Evolutionary conservation across 1,140 invertebrate genomes (phyloP).

Genomic region (Lutraria rhynchaena): DNA sequence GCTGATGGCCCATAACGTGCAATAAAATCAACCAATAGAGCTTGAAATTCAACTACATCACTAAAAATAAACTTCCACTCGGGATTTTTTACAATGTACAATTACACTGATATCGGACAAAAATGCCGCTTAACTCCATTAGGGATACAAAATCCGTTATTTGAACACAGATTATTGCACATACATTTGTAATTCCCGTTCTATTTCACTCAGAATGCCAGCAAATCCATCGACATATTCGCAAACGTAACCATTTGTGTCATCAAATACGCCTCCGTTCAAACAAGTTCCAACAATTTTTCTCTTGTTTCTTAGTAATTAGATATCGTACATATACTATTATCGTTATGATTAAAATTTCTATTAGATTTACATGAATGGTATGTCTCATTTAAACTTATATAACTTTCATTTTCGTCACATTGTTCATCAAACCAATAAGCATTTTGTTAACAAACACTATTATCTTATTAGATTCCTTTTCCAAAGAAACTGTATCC

Average conservation of each 20-base stretch:
- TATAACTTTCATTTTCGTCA: slow-evolving; percentile 66
- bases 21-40: slow-evolving; percentile 54
- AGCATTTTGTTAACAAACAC: neutral
- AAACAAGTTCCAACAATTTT: slow-evolving; percentile 22
- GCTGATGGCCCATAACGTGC: slow-evolving; percentile 35
- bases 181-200: slow-evolving; percentile 19
- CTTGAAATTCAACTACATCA: slow-evolving; percentile 34
- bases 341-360: slow-evolving; percentile 90
- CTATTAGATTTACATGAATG: slow-evolving; percentile 90
- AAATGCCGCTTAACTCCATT: slow-evolving; percentile 10
- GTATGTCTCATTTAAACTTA: slow-evolving; percentile 52
- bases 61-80: too few species aligned
- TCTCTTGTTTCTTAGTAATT: slow-evolving; percentile 86
- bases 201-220: slow-evolving; percentile 66
- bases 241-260: slow-evolving; percentile 61
- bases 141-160: slow-evolving; percentile 59
- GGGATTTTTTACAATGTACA: too few species aligned
- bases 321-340: slow-evolving; percentile 91
- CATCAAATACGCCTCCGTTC: slow-evolving; percentile 65
- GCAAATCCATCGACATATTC: slow-evolving; percentile 63
- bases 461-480: neutral
- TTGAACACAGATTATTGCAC: slow-evolving; percentile 59
- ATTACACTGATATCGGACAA: too few species aligned
- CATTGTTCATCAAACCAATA: slow-evolving; percentile 60
- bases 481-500: slow-evolving; percentile 5